Evolutionary conservation across 2,113 vertebrate genomes (phyloP).

Genomic region (Odontophorus gujanensis): DNA sequence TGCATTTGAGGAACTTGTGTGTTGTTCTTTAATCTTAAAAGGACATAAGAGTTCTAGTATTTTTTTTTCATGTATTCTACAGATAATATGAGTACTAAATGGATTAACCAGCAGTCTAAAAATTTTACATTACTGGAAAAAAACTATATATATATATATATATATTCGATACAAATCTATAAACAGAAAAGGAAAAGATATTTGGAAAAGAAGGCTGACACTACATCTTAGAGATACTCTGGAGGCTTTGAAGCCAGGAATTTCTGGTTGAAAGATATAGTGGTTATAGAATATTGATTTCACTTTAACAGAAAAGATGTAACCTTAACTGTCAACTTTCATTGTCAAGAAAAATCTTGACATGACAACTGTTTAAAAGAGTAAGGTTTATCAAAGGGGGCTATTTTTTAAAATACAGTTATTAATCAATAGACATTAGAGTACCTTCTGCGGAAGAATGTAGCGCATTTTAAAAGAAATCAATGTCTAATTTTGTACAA

Average conservation of each 20-base stretch:
- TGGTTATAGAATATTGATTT: constrained; percentile 51
- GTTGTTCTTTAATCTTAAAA: constrained; percentile 32
- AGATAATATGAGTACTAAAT: neutral
- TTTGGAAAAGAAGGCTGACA: constrained; percentile 18
- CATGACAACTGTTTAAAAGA: constrained; percentile 43
- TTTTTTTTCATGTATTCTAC: neutral
- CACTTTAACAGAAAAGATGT: constrained; percentile 40
- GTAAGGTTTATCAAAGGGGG: neutral
- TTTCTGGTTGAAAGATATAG: constrained; percentile 10
- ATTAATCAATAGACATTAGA: constrained; percentile 46
- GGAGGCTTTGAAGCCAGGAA: constrained; percentile 20
- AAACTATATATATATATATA: neutral
- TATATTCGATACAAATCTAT: constrained; percentile 10
- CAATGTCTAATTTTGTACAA: constrained; percentile 51
- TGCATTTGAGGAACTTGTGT: constrained; percentile 35
- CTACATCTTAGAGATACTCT: constrained; percentile 22
- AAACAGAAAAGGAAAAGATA: constrained; percentile 20
- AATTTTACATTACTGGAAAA: constrained; percentile 3
- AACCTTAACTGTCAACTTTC: neutral
- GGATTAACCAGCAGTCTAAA: neutral
- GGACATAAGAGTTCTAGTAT: neutral
- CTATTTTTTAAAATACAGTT: neutral
- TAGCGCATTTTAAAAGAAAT: constrained; percentile 34
- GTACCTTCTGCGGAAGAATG: constrained; percentile 21
- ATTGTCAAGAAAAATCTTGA: constrained; percentile 30